phyloP scores from a whole-genome alignment of 2,888 invertebrate species.

The Drosophila paramelanica region DNA sequence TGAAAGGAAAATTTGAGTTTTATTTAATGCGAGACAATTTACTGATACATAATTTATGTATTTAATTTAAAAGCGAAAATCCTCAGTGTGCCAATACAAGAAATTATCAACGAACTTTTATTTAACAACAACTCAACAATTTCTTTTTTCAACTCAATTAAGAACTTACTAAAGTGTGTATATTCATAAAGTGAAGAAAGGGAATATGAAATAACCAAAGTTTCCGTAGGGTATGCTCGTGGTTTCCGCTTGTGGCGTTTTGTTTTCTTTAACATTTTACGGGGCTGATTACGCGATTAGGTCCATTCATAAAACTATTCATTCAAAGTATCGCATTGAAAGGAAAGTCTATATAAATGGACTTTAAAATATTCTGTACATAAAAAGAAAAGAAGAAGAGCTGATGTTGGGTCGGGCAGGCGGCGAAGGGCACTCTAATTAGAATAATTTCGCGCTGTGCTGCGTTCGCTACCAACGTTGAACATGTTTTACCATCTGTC shows the following conservation, averaged over 20 bases:
- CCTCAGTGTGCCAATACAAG: no score
- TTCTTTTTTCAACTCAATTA: not conserved
- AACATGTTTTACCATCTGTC: slow-evolving; percentile 62
- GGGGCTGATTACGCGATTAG: slow-evolving; percentile 35
- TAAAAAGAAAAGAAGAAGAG: slow-evolving; percentile 23
- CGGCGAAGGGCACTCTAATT: slow-evolving; percentile 53
- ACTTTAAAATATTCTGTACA: slow-evolving; percentile 25
- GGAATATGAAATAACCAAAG: not conserved
- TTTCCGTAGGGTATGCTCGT: not conserved
- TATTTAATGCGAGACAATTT: no score
- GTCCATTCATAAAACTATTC: slow-evolving; percentile 36
- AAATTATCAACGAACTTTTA: no score
- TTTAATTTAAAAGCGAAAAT: no score
- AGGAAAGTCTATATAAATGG: slow-evolving; percentile 28
- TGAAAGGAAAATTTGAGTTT: not conserved
- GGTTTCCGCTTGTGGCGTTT: not conserved
- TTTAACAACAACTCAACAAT: no score
- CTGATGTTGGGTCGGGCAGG: slow-evolving; percentile 1
- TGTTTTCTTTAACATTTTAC: slow-evolving; percentile 1
- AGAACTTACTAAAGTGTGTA: not conserved
- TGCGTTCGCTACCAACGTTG: slow-evolving; percentile 59
- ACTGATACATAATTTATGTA: no score
- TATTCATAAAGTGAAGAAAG: not conserved
- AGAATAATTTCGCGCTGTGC: slow-evolving; percentile 77
- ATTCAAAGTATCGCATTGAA: slow-evolving; percentile 27